Evolutionary conservation across 2,113 vertebrate species (phyloP).

Genomic region (Varanus komodoensis): DNA sequence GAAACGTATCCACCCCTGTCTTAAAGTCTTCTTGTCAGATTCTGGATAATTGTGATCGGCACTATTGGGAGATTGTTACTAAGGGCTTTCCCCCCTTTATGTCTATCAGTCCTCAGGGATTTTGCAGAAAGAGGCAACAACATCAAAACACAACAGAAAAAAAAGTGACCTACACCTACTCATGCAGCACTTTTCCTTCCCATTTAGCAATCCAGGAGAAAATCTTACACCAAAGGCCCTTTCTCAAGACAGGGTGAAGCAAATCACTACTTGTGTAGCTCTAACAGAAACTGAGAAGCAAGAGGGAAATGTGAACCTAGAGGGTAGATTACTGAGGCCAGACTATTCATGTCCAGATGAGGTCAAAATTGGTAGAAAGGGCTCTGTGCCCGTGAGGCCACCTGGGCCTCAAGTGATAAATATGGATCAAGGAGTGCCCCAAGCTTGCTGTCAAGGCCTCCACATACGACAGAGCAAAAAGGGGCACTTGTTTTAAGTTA

Average conservation of each 20-base stretch:
- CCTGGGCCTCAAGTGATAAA: too few species aligned
- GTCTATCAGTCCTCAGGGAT: background rate
- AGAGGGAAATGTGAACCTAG: conserved; percentile 37
- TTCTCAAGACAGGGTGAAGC: background rate
- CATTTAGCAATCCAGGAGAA: background rate
- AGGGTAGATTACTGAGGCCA: too few species aligned
- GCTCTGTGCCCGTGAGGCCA: too few species aligned
- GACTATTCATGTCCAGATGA: too few species aligned
- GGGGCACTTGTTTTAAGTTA: background rate
- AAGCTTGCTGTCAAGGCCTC: background rate
- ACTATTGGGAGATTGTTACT: too few species aligned
- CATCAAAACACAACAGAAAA: background rate
- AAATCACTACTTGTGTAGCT: conserved; percentile 14
- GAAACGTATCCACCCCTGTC: accelerated
- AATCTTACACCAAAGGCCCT: accelerated
- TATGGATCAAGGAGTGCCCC: too few species aligned
- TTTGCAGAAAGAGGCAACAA: background rate
- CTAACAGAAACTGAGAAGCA: conserved; percentile 10
- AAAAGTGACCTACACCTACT: background rate
- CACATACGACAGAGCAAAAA: background rate
- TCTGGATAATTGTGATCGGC: background rate
- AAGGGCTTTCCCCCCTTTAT: background rate
- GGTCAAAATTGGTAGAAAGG: too few species aligned
- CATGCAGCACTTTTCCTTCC: background rate
- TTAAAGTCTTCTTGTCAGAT: background rate